phyloP scores from a whole-genome alignment of 2,797 vertebrate species.

The Silurus aristotelis region DNA sequence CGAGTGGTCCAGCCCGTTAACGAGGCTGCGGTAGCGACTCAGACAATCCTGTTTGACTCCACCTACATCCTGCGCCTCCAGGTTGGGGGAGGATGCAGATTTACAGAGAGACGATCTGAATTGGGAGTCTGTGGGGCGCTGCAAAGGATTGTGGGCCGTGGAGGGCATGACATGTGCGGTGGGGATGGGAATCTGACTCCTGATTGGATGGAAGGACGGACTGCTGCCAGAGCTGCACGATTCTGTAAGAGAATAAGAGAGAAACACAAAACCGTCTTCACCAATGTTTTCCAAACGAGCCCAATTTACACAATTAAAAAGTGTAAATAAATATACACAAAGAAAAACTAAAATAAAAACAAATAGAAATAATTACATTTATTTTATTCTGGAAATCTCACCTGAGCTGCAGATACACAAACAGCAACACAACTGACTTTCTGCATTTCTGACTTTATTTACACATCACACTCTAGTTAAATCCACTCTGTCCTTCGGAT shows the following conservation, averaged over 20 bases:
- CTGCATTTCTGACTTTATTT: constrained; percentile 36
- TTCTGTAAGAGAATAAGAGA: constrained; percentile 68
- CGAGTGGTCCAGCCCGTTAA: constrained; percentile 81
- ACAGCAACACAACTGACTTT: background rate
- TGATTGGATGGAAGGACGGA: constrained; percentile 92
- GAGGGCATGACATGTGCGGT: constrained; percentile 99
- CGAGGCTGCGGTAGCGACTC: constrained; percentile 77
- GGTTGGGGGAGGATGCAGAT: constrained; percentile 77
- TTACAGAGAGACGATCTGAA: constrained; percentile 74
- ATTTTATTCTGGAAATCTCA: background rate
- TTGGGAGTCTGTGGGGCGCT: constrained; percentile 69
- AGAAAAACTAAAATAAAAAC: background rate
- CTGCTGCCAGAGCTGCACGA: constrained; percentile 85
- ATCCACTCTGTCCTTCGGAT: constrained; percentile 24
- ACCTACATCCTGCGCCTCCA: constrained; percentile 66
- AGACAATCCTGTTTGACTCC: constrained; percentile 70
- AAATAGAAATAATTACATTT: background rate
- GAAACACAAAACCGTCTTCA: no score
- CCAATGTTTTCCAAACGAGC: no score
- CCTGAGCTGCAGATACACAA: constrained; percentile 33
- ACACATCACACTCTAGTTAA: background rate
- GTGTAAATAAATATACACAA: no score
- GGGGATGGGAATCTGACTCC: constrained; percentile 90
- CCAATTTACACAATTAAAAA: no score
- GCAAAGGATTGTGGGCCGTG: constrained; percentile 68